Evolutionary conservation across 2,113 vertebrate genomes (phyloP).

Genomic region (Mystacornis crossleyi): DNA sequence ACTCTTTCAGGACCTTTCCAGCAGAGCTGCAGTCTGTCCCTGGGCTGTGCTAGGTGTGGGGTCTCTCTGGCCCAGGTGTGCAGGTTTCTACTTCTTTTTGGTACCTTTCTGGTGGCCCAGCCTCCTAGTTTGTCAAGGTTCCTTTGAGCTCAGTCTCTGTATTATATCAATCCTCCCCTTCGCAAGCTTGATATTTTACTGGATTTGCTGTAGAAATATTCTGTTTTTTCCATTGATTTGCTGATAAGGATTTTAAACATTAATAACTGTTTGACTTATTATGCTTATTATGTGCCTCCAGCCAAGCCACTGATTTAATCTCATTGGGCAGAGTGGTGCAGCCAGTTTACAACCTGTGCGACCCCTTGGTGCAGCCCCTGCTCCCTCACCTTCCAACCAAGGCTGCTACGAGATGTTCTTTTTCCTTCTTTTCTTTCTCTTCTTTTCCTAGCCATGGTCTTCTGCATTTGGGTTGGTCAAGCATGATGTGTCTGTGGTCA

Average conservation of each 20-base stretch:
- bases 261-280: not conserved
- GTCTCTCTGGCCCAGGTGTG: not conserved
- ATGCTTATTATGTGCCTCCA: not conserved
- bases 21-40: not conserved
- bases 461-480: not conserved
- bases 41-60: not conserved
- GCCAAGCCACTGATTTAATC: not conserved
- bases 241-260: not conserved
- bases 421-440: no score
- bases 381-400: not conserved
- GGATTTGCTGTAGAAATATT: not conserved
- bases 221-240: not conserved
- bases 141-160: not conserved
- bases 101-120: not conserved
- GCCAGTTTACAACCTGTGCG: not conserved
- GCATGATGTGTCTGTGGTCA: not conserved
- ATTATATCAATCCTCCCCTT: not conserved
- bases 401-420: fast-evolving
- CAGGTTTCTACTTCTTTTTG: not conserved
- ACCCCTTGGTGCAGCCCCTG: not conserved
- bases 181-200: not conserved
- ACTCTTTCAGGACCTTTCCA: not conserved
- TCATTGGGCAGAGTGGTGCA: not conserved
- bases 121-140: not conserved
- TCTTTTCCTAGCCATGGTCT: no score